These are phyloP conservation scores for Rhimphoctona megacephalus DNA, from an alignment of 2,888 invertebrate species.

Conservation along the genomic window DNA sequence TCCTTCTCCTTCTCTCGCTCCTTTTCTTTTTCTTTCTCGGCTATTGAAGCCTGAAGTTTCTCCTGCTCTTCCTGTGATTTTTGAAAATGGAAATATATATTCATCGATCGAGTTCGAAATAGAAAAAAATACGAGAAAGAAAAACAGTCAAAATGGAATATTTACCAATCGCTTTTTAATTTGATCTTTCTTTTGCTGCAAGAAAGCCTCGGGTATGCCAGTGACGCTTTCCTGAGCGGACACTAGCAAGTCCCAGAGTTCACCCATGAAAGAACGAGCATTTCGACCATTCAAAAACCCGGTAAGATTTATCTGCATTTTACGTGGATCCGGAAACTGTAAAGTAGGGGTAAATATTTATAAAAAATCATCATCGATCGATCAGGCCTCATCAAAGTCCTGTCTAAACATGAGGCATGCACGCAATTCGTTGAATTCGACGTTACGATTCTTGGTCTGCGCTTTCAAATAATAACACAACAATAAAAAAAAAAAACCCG, in stretches of 20 bases:
- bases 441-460: constrained; percentile 42
- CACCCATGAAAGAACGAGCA: constrained; percentile 98
- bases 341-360: constrained; percentile 79
- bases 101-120: not conserved
- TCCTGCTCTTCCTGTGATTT: constrained; percentile 90
- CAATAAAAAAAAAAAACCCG: constrained; percentile 50
- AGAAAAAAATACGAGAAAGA: not conserved
- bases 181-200: constrained; percentile 98
- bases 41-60: constrained; percentile 88
- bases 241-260: constrained; percentile 97
- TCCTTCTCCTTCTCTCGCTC: constrained; percentile 84
- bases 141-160: constrained; percentile 7
- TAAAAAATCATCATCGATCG: constrained; percentile 20
- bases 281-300: constrained; percentile 99
- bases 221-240: constrained; percentile 98
- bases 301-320: constrained; percentile 99
- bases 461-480: constrained; percentile 29
- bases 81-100: not conserved
- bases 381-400: constrained; percentile 17
- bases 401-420: constrained; percentile 28
- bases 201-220: constrained; percentile 97
- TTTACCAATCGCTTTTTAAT: constrained; percentile 94
- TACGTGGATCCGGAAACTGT: constrained; percentile 97
- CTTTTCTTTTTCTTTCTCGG: constrained; percentile 85
- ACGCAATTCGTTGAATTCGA: constrained; percentile 39